Evolutionary conservation across 2,113 vertebrate genomes (phyloP).

Genomic region (Tachysurus vachellii): DNA sequence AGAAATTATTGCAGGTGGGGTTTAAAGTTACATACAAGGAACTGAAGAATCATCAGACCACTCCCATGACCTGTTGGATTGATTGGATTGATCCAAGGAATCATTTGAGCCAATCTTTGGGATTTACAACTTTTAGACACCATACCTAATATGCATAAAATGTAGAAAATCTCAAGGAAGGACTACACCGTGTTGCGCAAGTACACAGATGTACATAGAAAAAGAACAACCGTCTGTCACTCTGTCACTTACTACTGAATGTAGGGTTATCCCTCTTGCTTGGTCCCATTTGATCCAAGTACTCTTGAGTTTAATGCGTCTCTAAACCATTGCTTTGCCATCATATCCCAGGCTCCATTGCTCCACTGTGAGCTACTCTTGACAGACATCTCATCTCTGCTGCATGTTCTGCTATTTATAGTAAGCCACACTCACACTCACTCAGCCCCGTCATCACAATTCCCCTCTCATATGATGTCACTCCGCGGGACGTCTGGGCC

Average conservation of each 20-base stretch:
- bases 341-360: slow-evolving; percentile 54
- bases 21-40: background rate
- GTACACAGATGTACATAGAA: background rate
- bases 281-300: background rate
- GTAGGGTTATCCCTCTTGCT: background rate
- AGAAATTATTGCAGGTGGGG: background rate
- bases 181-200: background rate
- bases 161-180: background rate
- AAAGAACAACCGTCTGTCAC: background rate
- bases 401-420: slow-evolving; percentile 49
- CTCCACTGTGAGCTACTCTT: slow-evolving; percentile 10
- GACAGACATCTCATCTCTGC: slow-evolving; percentile 6
- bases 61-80: background rate
- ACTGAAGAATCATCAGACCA: background rate
- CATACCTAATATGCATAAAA: background rate
- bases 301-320: slow-evolving; percentile 31
- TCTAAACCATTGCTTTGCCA: slow-evolving; percentile 55
- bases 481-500: slow-evolving; percentile 56
- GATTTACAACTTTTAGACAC: background rate
- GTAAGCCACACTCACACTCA: slow-evolving; percentile 49
- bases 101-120: background rate
- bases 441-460: slow-evolving; percentile 46
- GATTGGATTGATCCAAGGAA: background rate
- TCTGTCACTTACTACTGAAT: background rate
- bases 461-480: slow-evolving; percentile 65